phyloP scores from a whole-genome alignment of 2,113 vertebrate species.

The Oncorhynchus tshawytscha region DNA sequence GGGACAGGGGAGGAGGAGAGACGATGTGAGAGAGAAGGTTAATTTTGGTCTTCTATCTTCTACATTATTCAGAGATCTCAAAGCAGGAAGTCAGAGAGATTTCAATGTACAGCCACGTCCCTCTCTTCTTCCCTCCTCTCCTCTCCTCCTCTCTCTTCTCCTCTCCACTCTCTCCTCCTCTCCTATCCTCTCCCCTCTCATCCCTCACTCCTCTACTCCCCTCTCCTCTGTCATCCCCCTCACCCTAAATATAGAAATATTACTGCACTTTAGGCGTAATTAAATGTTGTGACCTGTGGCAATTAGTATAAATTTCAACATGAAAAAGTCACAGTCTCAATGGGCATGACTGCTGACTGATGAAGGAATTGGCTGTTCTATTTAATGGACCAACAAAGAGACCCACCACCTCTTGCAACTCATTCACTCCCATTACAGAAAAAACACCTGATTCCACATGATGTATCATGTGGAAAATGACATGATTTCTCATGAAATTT shows the following conservation, averaged over 20 bases:
- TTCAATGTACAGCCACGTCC: constrained; percentile 39
- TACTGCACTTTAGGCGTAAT: constrained; percentile 38
- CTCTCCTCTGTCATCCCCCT: background rate
- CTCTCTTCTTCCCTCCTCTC: background rate
- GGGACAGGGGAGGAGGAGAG: background rate
- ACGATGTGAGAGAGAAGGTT: background rate
- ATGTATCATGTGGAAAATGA: too few relatives aligned
- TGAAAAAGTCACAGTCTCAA: constrained; percentile 33
- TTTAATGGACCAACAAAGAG: too few relatives aligned
- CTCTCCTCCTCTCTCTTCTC: background rate
- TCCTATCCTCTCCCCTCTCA: background rate
- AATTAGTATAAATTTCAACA: constrained; percentile 47
- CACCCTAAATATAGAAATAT: constrained; percentile 32
- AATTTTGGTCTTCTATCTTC: constrained; percentile 50
- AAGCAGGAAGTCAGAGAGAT: constrained; percentile 40
- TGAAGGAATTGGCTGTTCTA: too few relatives aligned
- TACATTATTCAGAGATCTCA: constrained; percentile 64
- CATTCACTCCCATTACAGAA: too few relatives aligned
- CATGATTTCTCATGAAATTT: too few relatives aligned
- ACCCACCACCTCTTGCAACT: too few relatives aligned
- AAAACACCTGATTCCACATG: too few relatives aligned
- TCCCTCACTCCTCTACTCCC: background rate
- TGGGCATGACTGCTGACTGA: constrained; percentile 25
- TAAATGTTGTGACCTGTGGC: constrained; percentile 44
- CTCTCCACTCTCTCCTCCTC: background rate